These are phyloP conservation scores for Hystrix cristata DNA, from an alignment of 2,113 vertebrate genomes.

Conservation along the genomic window DNA sequence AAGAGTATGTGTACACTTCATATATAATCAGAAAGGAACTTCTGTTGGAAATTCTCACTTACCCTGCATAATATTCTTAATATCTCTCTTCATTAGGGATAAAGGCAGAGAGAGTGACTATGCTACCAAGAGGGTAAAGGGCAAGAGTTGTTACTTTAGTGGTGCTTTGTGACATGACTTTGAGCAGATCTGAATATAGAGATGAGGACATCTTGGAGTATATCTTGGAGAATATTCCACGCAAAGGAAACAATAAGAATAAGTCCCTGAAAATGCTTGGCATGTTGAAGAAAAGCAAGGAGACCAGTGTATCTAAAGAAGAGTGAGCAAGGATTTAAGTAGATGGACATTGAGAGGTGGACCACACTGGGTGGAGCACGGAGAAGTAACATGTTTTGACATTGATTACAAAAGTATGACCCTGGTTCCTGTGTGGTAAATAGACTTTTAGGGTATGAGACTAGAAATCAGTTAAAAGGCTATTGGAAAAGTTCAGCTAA, in stretches of 20 bases:
- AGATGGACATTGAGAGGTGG: neutral
- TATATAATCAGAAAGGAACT: conserved; percentile 18
- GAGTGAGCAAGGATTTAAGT: neutral
- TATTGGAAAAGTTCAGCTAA: neutral
- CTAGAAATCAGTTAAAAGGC: neutral
- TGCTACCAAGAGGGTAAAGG: neutral
- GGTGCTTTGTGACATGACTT: neutral
- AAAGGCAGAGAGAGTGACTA: conserved; percentile 1
- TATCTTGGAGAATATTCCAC: neutral
- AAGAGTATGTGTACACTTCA: neutral
- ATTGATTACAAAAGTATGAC: conserved; percentile 25
- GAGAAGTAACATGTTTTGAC: neutral
- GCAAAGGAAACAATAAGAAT: neutral
- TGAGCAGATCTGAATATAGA: neutral
- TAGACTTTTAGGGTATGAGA: neutral
- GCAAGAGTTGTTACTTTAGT: neutral
- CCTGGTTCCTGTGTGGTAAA: neutral
- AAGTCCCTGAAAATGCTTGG: neutral
- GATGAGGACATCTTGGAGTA: neutral
- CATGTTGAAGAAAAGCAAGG: conserved; percentile 30
- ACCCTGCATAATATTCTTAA: neutral
- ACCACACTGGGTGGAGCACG: neutral
- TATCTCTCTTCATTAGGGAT: neutral
- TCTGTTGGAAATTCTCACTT: conserved; percentile 46
- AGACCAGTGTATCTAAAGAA: neutral